Evolutionary conservation across 2,113 vertebrate species (phyloP).

Genomic region (Conger conger): DNA sequence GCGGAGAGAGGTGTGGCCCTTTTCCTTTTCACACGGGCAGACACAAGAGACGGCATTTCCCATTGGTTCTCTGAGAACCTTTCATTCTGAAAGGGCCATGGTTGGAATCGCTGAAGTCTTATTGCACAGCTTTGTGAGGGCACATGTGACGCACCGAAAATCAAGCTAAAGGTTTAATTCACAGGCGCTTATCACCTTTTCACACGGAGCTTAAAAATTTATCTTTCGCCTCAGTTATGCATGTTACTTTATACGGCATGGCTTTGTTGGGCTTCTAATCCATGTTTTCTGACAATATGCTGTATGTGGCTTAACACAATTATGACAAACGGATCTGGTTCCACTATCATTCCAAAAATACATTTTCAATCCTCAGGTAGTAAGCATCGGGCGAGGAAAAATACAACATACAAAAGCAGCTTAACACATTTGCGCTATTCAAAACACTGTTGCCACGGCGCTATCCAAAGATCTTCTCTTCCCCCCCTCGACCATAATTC

Average conservation of each 20-base stretch:
- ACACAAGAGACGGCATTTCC: neutral
- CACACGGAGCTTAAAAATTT: neutral
- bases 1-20: neutral
- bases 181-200: neutral
- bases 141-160: neutral
- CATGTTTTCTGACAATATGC: neutral
- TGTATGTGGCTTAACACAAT: neutral
- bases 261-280: neutral
- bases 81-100: neutral
- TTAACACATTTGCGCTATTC: neutral
- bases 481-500: neutral
- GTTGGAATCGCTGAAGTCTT: neutral
- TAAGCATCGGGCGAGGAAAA: neutral
- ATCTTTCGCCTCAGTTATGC: neutral
- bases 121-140: neutral
- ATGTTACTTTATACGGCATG: neutral
- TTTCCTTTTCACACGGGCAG: neutral
- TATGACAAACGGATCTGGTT: neutral
- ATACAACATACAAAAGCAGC: neutral
- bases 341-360: neutral
- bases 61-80: neutral
- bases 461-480: neutral
- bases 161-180: neutral
- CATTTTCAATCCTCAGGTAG: neutral
- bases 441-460: neutral